Percentiles rank a stretch among this genome's conserved stretches.
These are phyloP conservation scores for Schizopygopsis pylzovi DNA, from an alignment of 2,797 vertebrate species.

Conservation along the genomic window DNA sequence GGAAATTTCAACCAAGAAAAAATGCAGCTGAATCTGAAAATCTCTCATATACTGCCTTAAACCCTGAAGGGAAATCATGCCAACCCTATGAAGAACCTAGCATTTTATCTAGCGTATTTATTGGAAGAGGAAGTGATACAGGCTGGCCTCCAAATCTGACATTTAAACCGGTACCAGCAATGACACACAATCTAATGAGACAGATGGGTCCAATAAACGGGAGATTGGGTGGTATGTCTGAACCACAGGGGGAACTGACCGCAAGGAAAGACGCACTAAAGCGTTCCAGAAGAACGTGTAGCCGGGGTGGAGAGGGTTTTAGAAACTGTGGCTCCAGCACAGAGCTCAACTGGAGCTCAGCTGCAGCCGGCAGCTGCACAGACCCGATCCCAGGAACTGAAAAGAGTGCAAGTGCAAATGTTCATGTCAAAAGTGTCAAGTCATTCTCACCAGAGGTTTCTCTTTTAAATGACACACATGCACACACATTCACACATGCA, in stretches of 20 bases:
- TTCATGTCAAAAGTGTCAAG: slow-evolving; percentile 69
- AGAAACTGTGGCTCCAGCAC: slow-evolving; percentile 42
- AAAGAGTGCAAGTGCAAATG: slow-evolving; percentile 67
- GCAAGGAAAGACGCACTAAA: not conserved
- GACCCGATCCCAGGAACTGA: slow-evolving; percentile 67
- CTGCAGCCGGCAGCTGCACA: slow-evolving; percentile 72
- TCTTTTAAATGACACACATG: slow-evolving; percentile 4
- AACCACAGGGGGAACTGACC: slow-evolving; percentile 3
- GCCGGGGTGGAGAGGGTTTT: slow-evolving; percentile 10
- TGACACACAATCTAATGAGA: slow-evolving; percentile 31
- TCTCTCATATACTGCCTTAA: not conserved
- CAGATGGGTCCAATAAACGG: slow-evolving; percentile 29
- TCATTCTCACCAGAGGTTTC: slow-evolving; percentile 62
- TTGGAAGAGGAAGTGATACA: slow-evolving; percentile 53
- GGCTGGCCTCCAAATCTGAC: slow-evolving; percentile 42
- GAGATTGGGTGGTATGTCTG: slow-evolving; percentile 49
- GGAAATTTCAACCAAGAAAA: slow-evolving; percentile 3
- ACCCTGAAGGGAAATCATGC: slow-evolving; percentile 1
- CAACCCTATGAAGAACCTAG: slow-evolving; percentile 1
- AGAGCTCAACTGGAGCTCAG: slow-evolving; percentile 61
- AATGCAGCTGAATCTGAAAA: not conserved
- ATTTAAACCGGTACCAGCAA: slow-evolving; percentile 50
- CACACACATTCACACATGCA: not conserved
- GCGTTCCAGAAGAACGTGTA: slow-evolving; percentile 18
- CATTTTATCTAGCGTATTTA: slow-evolving; percentile 34